phyloP scores from a whole-genome alignment of 2,888 invertebrate genomes.

The Anorthoa munda region DNA sequence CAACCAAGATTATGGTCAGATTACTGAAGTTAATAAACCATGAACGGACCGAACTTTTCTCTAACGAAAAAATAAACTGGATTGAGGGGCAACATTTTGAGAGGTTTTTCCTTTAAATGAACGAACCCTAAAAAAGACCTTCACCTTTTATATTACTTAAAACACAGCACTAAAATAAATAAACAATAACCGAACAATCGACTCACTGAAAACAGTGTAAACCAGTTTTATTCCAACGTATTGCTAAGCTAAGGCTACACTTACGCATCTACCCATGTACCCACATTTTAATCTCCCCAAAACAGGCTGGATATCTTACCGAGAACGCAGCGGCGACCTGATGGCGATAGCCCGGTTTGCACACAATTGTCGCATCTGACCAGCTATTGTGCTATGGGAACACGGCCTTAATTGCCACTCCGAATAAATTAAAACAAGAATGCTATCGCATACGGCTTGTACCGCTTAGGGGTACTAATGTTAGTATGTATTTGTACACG shows the following conservation, averaged over 20 bases:
- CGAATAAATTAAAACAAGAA: conserved; percentile 90
- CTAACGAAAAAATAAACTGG: too few relatives aligned
- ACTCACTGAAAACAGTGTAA: conserved; percentile 29
- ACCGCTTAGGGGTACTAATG: conserved; percentile 75
- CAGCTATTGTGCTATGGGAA: conserved; percentile 85
- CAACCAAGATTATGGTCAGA: too few relatives aligned
- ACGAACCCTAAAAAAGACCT: too few relatives aligned
- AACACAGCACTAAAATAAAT: conserved; percentile 11
- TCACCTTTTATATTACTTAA: background rate
- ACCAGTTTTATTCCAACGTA: conserved; percentile 49
- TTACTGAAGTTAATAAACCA: too few relatives aligned
- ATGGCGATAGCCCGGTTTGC: conserved; percentile 88
- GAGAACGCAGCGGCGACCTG: conserved; percentile 75
- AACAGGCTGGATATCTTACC: conserved; percentile 67
- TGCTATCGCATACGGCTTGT: conserved; percentile 80
- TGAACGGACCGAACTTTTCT: too few relatives aligned
- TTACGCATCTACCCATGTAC: conserved; percentile 61
- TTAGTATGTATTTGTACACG: conserved; percentile 54
- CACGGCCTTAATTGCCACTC: conserved; percentile 88
- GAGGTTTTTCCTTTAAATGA: too few relatives aligned
- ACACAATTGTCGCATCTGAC: conserved; percentile 88
- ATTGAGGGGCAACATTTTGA: too few relatives aligned
- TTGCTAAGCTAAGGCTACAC: conserved; percentile 38
- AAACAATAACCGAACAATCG: conserved; percentile 16
- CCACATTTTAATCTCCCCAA: conserved; percentile 75